Conservation (phyloP, 1,140 invertebrate species). For the Conopomorpha cramerella region DNA sequence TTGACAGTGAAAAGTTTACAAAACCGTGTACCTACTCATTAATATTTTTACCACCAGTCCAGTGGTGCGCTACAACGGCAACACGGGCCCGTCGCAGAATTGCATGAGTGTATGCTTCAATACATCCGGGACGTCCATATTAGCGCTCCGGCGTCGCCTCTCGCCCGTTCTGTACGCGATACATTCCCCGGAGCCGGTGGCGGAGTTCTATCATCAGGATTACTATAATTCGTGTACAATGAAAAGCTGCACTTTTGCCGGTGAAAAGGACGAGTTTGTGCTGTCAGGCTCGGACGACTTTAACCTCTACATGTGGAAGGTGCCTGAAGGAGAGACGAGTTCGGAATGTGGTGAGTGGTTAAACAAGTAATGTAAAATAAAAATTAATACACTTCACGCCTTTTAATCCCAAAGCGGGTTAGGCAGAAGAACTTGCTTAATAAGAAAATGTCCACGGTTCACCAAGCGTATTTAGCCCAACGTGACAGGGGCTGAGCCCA, state of each 20-base stretch:
- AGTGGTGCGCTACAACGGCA: conserved; percentile 72
- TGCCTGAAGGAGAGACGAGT: too few species aligned
- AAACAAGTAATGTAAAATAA: too few species aligned
- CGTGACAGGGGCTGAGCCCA: too few species aligned
- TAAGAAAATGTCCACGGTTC: too few species aligned
- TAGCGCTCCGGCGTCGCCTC: conserved; percentile 82
- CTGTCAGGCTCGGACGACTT: conserved; percentile 94
- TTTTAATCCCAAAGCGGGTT: too few species aligned
- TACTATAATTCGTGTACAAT: conserved; percentile 97
- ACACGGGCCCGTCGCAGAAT: conserved; percentile 69
- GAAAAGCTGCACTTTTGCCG: conserved; percentile 96
- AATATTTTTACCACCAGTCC: too few species aligned
- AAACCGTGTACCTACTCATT: too few species aligned
- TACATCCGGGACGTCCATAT: conserved; percentile 72
- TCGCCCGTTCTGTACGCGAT: conserved; percentile 83
- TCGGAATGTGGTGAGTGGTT: too few species aligned
- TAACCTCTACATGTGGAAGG: conserved; percentile 92
- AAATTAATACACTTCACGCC: too few species aligned
- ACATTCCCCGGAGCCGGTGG: conserved; percentile 68
- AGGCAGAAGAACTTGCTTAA: too few species aligned
- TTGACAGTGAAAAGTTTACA: too few species aligned
- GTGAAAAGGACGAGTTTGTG: conserved; percentile 85
- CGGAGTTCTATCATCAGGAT: conserved; percentile 86
- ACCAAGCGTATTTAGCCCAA: too few species aligned
- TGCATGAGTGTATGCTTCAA: conserved; percentile 94